These are phyloP conservation scores for Heptranchias perlo DNA, from an alignment of 2,113 vertebrate species.

Conservation along the genomic window DNA sequence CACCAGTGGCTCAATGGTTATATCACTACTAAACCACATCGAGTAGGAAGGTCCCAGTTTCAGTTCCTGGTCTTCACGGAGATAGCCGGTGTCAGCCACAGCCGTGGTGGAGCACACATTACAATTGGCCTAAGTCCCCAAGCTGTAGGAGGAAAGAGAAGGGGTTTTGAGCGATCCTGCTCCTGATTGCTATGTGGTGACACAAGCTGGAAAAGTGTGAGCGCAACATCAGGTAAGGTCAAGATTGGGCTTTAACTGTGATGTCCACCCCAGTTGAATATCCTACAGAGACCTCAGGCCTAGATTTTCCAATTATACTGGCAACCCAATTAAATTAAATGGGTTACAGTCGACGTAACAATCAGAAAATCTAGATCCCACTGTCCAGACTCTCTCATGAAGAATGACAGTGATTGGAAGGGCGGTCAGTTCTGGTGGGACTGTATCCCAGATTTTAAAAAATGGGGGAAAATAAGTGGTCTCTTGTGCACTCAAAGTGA, in stretches of 20 bases:
- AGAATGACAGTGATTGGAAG: neutral
- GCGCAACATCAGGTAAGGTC: no score
- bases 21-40: neutral
- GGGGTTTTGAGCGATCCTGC: neutral
- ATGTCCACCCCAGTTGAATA: neutral
- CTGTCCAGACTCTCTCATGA: neutral
- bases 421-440: neutral
- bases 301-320: neutral
- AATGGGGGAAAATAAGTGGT: neutral
- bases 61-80: neutral
- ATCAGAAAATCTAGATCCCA: neutral
- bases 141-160: neutral
- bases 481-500: neutral
- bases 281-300: neutral
- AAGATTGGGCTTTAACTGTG: no score
- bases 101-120: neutral
- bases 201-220: no score
- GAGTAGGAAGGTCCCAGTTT: neutral
- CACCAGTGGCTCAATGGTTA: neutral
- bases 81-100: no score
- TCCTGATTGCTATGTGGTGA: neutral
- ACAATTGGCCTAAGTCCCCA: neutral
- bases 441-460: neutral
- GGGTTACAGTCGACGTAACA: neutral
- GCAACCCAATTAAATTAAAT: neutral